phyloP scores from a whole-genome alignment of 1,140 invertebrate genomes.

The Rhynchophorus ferrugineus region DNA sequence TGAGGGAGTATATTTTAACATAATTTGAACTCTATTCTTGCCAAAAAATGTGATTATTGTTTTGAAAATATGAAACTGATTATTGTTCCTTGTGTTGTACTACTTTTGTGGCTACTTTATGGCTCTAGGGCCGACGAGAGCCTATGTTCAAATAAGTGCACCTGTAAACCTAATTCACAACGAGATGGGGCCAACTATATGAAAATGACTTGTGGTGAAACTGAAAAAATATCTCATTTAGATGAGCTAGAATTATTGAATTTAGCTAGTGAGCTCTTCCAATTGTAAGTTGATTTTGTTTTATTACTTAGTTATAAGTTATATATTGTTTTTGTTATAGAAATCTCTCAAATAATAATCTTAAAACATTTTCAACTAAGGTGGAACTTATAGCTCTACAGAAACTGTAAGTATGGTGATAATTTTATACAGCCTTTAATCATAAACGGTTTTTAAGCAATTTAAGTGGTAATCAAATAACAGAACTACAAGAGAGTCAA shows the following conservation, averaged over 20 bases:
- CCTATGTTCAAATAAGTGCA: constrained; percentile 28
- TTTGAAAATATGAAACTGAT: constrained; percentile 1
- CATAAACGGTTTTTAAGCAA: constrained; percentile 49
- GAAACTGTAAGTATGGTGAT: constrained; percentile 41
- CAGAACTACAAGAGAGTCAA: constrained; percentile 61
- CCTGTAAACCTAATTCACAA: constrained; percentile 33
- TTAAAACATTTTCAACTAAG: constrained; percentile 35
- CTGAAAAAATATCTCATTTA: constrained; percentile 35
- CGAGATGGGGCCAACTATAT: constrained; percentile 34
- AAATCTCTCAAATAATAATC: constrained; percentile 37
- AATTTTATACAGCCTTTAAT: background rate
- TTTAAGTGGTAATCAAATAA: constrained; percentile 71
- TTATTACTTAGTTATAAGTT: background rate
- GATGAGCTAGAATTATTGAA: constrained; percentile 43
- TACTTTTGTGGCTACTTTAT: background rate
- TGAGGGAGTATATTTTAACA: too few species aligned
- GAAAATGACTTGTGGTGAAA: constrained; percentile 44
- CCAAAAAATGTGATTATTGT: constrained; percentile 2
- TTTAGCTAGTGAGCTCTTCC: constrained; percentile 39
- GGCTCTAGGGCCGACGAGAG: constrained; percentile 1
- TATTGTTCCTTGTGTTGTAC: background rate
- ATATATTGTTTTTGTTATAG: constrained; percentile 29
- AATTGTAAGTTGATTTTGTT: constrained; percentile 39
- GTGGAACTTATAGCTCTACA: constrained; percentile 37
- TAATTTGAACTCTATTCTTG: constrained; percentile 7